Conservation (phyloP, 1,140 invertebrate genomes). For the Psilanteris sp. region DNA sequence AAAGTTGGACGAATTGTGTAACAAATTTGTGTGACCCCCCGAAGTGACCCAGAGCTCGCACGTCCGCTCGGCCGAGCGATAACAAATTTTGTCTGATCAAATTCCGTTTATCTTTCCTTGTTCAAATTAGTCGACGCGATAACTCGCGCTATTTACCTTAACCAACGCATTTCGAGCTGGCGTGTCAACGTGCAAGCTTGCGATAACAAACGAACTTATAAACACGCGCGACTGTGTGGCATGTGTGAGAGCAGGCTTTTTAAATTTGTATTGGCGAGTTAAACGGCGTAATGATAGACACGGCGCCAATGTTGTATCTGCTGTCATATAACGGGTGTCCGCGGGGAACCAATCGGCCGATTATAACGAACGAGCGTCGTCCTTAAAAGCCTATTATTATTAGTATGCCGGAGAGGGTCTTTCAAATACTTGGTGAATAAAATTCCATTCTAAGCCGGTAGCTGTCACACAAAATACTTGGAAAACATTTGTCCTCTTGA, state of each 20-base stretch:
- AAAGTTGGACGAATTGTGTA: conserved; percentile 13
- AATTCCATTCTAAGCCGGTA: conserved; percentile 16
- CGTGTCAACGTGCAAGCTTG: conserved; percentile 38
- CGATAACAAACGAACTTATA: conserved; percentile 45
- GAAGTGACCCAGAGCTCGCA: conserved; percentile 3
- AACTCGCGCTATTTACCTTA: conserved; percentile 41
- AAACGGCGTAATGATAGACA: conserved; percentile 74
- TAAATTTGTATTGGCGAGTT: conserved; percentile 68
- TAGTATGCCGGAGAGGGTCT: conserved; percentile 42
- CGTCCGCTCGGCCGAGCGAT: conserved; percentile 4
- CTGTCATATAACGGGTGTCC: conserved; percentile 63
- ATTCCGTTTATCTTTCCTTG: conserved; percentile 42
- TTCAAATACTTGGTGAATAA: conserved; percentile 40
- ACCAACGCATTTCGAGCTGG: conserved; percentile 27
- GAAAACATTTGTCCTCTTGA: conserved; percentile 14
- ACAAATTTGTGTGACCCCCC: conserved; percentile 5
- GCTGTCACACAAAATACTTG: conserved; percentile 23
- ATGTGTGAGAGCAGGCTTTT: conserved; percentile 40
- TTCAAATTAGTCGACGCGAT: conserved; percentile 42
- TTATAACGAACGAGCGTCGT: conserved; percentile 9
- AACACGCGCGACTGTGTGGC: conserved; percentile 28
- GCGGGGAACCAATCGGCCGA: conserved; percentile 30
- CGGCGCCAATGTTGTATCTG: conserved; percentile 71
- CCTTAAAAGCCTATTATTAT: conserved; percentile 51
- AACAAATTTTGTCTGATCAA: conserved; percentile 10